A percentile compares a stretch with the other conserved stretches of the same genome.
These are phyloP conservation scores for Psittacula cyanocephala DNA, from an alignment of 2,113 vertebrate species.

Conservation along the genomic window DNA sequence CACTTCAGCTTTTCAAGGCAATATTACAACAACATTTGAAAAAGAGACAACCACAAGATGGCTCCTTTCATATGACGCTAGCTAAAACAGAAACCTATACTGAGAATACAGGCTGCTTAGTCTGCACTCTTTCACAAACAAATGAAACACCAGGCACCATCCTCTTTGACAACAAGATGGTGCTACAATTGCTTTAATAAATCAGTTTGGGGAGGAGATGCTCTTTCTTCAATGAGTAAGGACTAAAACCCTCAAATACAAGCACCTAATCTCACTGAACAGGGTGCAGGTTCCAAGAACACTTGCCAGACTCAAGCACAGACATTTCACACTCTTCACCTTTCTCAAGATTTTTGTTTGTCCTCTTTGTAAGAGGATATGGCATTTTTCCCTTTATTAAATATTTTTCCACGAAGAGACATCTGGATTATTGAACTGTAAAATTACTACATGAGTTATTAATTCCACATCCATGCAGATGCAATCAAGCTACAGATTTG, in stretches of 20 bases:
- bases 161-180: not conserved
- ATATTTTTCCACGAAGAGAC: not conserved
- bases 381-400: not conserved
- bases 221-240: not conserved
- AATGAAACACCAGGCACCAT: not conserved
- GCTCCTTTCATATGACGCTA: slow-evolving; percentile 20
- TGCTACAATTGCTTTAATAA: not conserved
- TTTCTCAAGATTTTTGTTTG: not conserved
- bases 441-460: not conserved
- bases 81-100: not conserved
- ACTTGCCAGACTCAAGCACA: not conserved
- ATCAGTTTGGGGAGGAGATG: not conserved
- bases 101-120: not conserved
- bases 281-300: not conserved
- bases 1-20: not conserved
- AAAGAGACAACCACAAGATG: slow-evolving; percentile 61
- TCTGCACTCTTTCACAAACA: not conserved
- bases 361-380: not conserved
- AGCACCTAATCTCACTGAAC: not conserved
- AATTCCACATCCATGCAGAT: not conserved
- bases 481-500: not conserved
- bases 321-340: not conserved
- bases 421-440: not conserved
- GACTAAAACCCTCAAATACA: not conserved
- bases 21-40: not conserved